Percentiles rank a stretch among this genome's conserved stretches.
Evolutionary conservation across 2,888 invertebrate species (phyloP).

Genomic region (Autographa pulchrina): DNA sequence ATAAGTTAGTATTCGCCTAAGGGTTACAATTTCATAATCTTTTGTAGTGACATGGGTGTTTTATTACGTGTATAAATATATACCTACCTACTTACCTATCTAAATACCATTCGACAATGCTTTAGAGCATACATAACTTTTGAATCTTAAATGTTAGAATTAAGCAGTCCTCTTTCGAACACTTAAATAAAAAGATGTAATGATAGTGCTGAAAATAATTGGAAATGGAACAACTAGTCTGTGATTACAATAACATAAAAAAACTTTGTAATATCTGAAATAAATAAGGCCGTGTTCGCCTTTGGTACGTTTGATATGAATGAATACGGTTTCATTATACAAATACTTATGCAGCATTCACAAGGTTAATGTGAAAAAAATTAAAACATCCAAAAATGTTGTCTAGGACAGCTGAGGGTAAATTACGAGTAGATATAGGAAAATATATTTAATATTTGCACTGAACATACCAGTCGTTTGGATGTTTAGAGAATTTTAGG

Average conservation of each 20-base stretch:
- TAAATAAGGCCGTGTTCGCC: neutral
- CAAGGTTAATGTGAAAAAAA: neutral
- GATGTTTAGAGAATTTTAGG: neutral
- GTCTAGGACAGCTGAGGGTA: neutral
- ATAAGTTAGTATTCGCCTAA: neutral
- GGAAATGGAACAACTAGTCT: neutral
- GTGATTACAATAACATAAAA: neutral
- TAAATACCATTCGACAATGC: neutral
- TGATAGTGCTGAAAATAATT: neutral
- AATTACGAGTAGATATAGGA: neutral
- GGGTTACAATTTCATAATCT: neutral
- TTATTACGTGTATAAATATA: neutral
- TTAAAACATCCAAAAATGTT: neutral
- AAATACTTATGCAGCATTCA: neutral
- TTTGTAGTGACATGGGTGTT: neutral
- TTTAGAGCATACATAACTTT: no score
- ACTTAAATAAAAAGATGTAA: neutral
- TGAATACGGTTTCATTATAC: neutral
- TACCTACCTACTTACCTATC: neutral
- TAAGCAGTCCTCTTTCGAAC: no score
- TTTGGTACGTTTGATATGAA: neutral
- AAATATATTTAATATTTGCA: neutral
- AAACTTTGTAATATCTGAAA: neutral
- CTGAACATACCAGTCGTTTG: slow-evolving; percentile 1
- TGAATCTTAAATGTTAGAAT: no score